Evolutionary conservation across 2,797 vertebrate genomes (phyloP), one percentile per base, ranked within the genome.

Genomic region (Mus spretus): DNA sequence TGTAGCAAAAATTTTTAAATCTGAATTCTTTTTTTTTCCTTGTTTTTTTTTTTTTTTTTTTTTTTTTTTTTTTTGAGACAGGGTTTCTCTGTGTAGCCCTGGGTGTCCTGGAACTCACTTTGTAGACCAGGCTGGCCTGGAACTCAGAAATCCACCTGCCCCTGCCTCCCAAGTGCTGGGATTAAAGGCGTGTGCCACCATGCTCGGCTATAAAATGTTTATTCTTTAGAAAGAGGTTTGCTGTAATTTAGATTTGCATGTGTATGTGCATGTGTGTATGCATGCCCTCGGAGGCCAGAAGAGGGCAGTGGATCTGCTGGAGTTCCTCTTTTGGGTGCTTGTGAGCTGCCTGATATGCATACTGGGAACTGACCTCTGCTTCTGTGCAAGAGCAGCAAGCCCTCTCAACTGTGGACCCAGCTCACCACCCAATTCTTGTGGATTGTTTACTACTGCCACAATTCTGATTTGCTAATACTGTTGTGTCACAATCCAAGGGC

Each of bases 391-490:
- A 34, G 78, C 50, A 55, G 47, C 78, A 80, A 22, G 34, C 53
- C 34, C 17, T 55, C 50, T 22, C 34, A n/a, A 20, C 3, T 19
- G 55, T n/a, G 19, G 53, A 57, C 1, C 19, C 31, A 6, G 10
- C 19, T 57, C 78, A 24, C 6, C 15, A 31, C 72, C 77, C 28
- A 89, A 91, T 91, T 53, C 22, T 14, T 77, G 3, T 28, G 55
- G 82, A n/a, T 77, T 92, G 17, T 91, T 95, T 91, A 15, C 59
- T 70, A 65, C 37, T 40, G 95, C 20, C 9, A 50, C 12, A 20
- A 72, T 95, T 96, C 63, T 97, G 82, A 14, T 50, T 95, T 96
- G 57, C 82, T 20, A 26, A 12, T 93, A 80, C 72, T 34, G 47
- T 91, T 94, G 31, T 80, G 50, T 91, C 86, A 78, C 28, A 88